Base-by-base conservation (phyloP, 2,113 vertebrate species). In the Callipepla squamata region DNA sequence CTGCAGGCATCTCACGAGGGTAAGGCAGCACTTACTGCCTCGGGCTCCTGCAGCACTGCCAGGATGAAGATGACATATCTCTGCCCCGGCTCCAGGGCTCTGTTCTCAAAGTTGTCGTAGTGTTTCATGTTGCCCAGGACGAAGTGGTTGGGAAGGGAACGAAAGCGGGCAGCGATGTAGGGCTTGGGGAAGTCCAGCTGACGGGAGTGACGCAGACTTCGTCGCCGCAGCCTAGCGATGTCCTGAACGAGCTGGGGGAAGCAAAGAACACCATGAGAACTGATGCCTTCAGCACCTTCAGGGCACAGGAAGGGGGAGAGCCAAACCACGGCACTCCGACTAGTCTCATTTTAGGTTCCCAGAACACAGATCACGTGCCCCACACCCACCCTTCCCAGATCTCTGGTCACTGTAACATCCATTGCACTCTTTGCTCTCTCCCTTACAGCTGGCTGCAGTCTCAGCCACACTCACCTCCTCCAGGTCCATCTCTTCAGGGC, bases 401-500 rank as follows among this genome's bases (percentile, higher is more conserved):
- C 28, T 19, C 51, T 3, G 70, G 36, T 13, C 59, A 13, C 44
- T 53, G 6, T 4, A 61, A 34, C 38, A 25, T 2, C 40, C 58
- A 1, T 3, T 4, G 5, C 25, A 32, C 57, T 34, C 9, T 1
- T 14, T 10, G 30, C 72, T 50, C 38, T 62, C 34, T 36, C 58
- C 8, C 25, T 53, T 10, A 1, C 40, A 44, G 9, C 28, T 38
- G 61, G 18, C 62, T 12, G 30, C 21, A 5, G 53, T 2, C 51
- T 48, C n/a, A 69, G 15, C 40, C 85, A 61, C 82, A 66, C 98
- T 96, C 94, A 99, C 99, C 98, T 99, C 99, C 85, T 99, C 99
- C 92, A 99, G 98, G 87, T 99, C 99, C 98, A 99, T 99, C 89
- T 99, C 99, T 95, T 99, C 99, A 0, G 99, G 99, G 94, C 97